These are phyloP conservation scores for Brachionus asplanchnoidis DNA, from an alignment of 1,140 invertebrate genomes.

Conservation along the genomic window DNA sequence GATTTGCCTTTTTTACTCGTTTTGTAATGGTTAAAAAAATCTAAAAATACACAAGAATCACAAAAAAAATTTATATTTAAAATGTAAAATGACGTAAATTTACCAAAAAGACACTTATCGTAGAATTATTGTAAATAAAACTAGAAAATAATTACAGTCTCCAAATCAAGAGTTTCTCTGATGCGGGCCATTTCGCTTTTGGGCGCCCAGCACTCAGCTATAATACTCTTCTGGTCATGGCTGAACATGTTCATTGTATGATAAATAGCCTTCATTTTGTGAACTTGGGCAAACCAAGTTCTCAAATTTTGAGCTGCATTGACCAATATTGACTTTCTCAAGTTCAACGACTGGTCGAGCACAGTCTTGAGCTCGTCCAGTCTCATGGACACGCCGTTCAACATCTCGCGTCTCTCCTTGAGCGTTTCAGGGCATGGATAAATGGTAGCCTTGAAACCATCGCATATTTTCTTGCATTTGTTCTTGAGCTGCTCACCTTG, in stretches of 20 bases:
- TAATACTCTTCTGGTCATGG: conserved; percentile 79
- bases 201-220: conserved; percentile 98
- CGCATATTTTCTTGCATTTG: conserved; percentile 93
- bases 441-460: conserved; percentile 89
- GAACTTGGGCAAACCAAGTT: conserved; percentile 88
- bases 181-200: conserved; percentile 81
- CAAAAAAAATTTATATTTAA: no score
- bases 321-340: conserved; percentile 81
- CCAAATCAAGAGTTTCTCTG: conserved; percentile 68
- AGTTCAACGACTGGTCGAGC: conserved; percentile 67
- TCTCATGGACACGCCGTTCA: conserved; percentile 83
- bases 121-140: no score
- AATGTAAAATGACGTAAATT: no score
- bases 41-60: no score
- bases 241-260: conserved; percentile 73
- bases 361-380: conserved; percentile 92
- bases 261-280: conserved; percentile 75
- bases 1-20: no score
- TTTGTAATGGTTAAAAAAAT: no score
- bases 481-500: conserved; percentile 96
- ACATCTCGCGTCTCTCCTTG: conserved; percentile 83
- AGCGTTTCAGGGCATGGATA: conserved; percentile 91
- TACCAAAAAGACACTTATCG: not conserved
- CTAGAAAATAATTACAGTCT: not conserved
- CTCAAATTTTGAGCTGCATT: conserved; percentile 88